These are phyloP conservation scores for Megastigmus dorsalis DNA, from an alignment of 2,888 invertebrate species.

Conservation along the genomic window DNA sequence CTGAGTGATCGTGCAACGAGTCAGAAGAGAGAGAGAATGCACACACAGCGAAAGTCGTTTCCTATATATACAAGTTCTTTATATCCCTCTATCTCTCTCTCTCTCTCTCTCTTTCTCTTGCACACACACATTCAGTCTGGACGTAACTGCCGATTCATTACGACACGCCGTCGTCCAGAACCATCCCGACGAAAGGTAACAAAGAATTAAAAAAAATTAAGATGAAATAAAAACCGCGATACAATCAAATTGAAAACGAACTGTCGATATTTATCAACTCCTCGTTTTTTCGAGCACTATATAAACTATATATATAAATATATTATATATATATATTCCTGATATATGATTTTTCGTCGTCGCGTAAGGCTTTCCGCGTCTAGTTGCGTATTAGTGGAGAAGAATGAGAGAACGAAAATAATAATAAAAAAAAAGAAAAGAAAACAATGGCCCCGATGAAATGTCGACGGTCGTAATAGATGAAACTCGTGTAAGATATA, in stretches of 20 bases:
- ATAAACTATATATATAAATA: slow-evolving; percentile 34
- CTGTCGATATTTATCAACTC: slow-evolving; percentile 52
- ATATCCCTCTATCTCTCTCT: slow-evolving; percentile 17
- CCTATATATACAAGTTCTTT: neutral
- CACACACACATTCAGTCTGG: slow-evolving; percentile 20
- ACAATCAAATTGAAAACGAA: slow-evolving; percentile 53
- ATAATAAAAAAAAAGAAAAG: neutral
- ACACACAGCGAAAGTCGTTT: neutral
- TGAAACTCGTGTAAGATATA: slow-evolving; percentile 36
- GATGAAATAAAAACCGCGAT: slow-evolving; percentile 32
- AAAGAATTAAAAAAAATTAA: neutral
- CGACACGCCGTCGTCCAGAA: slow-evolving; percentile 22
- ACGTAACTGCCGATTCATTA: slow-evolving; percentile 44
- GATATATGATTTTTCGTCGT: slow-evolving; percentile 45
- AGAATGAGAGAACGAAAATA: neutral
- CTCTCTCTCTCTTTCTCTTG: neutral
- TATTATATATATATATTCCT: slow-evolving; percentile 41
- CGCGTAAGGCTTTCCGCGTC: slow-evolving; percentile 41
- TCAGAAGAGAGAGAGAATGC: slow-evolving; percentile 8
- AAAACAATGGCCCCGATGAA: too few relatives aligned
- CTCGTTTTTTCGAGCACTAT: slow-evolving; percentile 48
- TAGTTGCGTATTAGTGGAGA: slow-evolving; percentile 36
- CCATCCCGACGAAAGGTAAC: neutral
- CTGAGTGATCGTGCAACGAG: neutral
- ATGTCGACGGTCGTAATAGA: too few relatives aligned